Percentiles rank a stretch among this genome's conserved stretches.
These are phyloP conservation scores for Psittacula cyanocephala DNA, from an alignment of 2,113 vertebrate species.

Conservation along the genomic window DNA sequence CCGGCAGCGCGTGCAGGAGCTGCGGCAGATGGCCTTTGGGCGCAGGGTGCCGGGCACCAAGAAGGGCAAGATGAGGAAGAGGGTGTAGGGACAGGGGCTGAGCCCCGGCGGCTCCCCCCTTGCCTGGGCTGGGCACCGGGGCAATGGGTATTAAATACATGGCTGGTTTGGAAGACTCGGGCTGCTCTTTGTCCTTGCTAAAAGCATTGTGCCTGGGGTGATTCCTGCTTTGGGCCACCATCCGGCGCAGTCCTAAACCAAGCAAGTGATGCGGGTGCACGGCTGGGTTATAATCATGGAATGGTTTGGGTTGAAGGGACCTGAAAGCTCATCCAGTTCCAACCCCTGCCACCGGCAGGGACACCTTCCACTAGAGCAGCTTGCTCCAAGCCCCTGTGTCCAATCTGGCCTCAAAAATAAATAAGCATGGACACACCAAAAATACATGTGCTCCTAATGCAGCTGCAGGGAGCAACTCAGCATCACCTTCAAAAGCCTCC, in stretches of 20 bases:
- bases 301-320: neutral
- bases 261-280: fast-evolving
- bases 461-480: neutral
- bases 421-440: neutral
- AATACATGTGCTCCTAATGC: neutral
- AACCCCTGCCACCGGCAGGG: neutral
- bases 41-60: constrained; percentile 60
- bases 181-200: neutral
- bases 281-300: neutral
- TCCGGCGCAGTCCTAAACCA: fast-evolving
- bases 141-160: neutral
- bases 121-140: fast-evolving
- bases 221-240: neutral
- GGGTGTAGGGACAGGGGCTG: constrained; percentile 62
- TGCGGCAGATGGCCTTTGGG: constrained; percentile 87
- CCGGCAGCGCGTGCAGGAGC: constrained; percentile 75
- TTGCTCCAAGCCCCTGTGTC: neutral
- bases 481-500: neutral
- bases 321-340: neutral
- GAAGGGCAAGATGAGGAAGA: constrained; percentile 92
- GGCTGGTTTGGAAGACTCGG: neutral
- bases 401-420: neutral
- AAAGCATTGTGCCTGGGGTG: fast-evolving
- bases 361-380: neutral
- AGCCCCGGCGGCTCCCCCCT: fast-evolving